A percentile compares a stretch with the other conserved stretches of the same genome.
Evolutionary conservation across 2,888 invertebrate species (phyloP).

Genomic region (Liodrosophila aerea): DNA sequence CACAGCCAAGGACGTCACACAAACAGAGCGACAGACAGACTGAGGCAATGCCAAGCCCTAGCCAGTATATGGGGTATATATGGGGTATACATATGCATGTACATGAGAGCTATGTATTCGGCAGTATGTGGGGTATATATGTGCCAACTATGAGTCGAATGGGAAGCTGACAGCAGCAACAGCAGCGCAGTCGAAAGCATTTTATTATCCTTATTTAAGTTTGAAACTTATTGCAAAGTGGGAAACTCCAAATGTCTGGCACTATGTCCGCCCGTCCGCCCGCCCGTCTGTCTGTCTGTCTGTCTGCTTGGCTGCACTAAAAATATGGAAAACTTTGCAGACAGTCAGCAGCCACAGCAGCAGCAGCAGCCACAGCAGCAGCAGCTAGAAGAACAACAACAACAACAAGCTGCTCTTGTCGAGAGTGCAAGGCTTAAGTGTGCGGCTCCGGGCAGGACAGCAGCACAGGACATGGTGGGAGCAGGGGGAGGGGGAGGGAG

Average conservation of each 20-base stretch:
- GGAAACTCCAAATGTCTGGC: constrained; percentile 74
- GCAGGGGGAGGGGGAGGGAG: background rate
- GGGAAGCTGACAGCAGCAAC: constrained; percentile 10
- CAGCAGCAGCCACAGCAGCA: constrained; percentile 45
- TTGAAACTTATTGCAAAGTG: constrained; percentile 79
- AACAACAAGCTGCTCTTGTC: constrained; percentile 4
- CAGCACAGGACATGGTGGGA: background rate
- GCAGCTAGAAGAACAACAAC: constrained; percentile 16
- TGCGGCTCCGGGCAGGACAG: constrained; percentile 36
- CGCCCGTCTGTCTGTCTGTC: constrained; percentile 4
- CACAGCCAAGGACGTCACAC: constrained; percentile 72
- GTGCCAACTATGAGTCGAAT: background rate
- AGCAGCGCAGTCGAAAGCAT: constrained; percentile 70
- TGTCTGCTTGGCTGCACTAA: constrained; percentile 56
- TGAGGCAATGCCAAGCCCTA: no score
- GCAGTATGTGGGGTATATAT: no score
- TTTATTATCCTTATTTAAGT: constrained; percentile 81
- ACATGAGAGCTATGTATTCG: no score
- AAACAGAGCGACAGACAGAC: constrained; percentile 4
- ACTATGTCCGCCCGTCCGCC: constrained; percentile 11
- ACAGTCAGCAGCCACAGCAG: constrained; percentile 64
- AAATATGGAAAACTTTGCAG: constrained; percentile 77
- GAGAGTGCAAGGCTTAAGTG: constrained; percentile 57
- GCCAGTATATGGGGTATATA: no score
- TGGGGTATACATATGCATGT: no score